phyloP scores from a whole-genome alignment of 2,113 vertebrate genomes.

The Larimichthys crocea region DNA sequence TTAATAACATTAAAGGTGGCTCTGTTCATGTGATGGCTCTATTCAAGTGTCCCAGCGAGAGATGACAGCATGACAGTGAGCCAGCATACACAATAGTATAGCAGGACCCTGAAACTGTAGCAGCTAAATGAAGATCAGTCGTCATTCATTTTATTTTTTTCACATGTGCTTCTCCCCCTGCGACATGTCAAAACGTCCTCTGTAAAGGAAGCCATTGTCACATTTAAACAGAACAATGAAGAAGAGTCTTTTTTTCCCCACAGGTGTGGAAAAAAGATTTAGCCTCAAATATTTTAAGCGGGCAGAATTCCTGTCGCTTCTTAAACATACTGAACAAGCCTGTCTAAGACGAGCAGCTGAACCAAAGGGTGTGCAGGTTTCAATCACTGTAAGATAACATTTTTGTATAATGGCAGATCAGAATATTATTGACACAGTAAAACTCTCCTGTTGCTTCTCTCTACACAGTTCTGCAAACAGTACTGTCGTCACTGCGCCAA shows the following conservation, averaged over 20 bases:
- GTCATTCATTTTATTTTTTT: background rate
- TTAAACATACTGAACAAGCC: too few species aligned
- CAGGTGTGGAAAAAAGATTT: background rate
- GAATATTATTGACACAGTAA: background rate
- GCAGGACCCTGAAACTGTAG: background rate
- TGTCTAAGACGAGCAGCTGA: too few species aligned
- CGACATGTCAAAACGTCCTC: background rate
- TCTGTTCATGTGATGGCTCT: too few species aligned
- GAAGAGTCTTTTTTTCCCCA: background rate
- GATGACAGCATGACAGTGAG: background rate
- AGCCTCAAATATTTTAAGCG: background rate
- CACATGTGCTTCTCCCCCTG: background rate
- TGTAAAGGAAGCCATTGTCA: background rate
- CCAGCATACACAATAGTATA: background rate
- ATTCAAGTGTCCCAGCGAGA: background rate
- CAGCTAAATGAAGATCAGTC: too few species aligned
- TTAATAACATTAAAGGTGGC: background rate
- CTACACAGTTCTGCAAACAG: background rate
- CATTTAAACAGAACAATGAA: background rate
- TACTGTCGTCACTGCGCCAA: too few species aligned
- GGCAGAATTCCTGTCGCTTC: too few species aligned
- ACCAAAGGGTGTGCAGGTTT: too few species aligned
- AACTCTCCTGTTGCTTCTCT: background rate
- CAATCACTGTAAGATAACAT: too few species aligned
- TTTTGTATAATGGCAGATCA: too few species aligned